A percentile compares a stretch with the other conserved stretches of the same genome.
Conservation (phyloP, 2,888 invertebrate species). For the Coecobrya sp. region DNA sequence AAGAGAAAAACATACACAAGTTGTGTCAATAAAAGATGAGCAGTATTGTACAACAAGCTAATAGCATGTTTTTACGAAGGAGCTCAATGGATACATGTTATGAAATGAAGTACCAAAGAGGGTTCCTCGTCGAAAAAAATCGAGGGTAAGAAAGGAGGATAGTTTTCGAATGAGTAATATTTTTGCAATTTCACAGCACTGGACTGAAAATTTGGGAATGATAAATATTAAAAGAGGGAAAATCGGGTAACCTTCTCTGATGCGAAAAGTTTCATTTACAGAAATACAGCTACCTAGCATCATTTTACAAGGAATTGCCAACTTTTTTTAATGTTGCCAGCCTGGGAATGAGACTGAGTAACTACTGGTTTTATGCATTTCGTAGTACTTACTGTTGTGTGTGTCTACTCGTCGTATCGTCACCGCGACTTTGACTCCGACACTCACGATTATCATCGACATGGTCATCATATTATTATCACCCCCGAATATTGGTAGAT, state of each 20-base stretch:
- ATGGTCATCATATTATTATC: constrained; percentile 34
- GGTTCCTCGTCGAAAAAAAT: background rate
- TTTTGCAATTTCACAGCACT: background rate
- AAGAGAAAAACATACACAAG: background rate
- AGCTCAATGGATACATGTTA: background rate
- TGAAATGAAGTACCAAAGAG: background rate
- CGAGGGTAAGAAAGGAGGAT: background rate
- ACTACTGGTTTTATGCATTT: background rate
- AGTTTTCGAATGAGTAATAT: too few species aligned
- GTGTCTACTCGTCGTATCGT: background rate
- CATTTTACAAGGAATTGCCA: too few species aligned
- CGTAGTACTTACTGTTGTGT: background rate
- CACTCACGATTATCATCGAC: constrained; percentile 62
- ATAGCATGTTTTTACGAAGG: background rate
- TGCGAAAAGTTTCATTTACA: background rate
- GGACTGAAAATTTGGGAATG: background rate
- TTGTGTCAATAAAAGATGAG: background rate
- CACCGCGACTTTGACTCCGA: background rate
- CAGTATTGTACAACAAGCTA: background rate
- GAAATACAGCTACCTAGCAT: background rate
- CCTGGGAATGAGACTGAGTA: background rate
- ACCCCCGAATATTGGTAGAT: constrained; percentile 14
- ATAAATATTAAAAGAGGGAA: background rate
- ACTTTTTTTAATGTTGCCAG: background rate
- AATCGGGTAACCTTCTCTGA: background rate